Evolutionary conservation across 2,888 invertebrate species (phyloP), one percentile per base, ranked within the genome.

Genomic region (Oscheius onirici): DNA sequence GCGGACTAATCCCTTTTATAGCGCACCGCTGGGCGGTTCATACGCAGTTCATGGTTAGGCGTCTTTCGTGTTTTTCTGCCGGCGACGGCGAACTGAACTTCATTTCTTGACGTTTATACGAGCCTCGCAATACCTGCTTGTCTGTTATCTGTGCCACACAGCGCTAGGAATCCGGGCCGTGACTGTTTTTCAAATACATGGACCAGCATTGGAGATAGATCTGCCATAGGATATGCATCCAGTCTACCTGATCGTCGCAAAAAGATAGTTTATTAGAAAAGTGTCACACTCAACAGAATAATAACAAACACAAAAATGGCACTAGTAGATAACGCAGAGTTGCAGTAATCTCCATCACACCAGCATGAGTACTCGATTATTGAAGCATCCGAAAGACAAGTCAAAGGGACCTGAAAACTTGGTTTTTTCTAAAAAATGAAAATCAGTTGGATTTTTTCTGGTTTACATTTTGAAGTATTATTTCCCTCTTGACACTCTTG

Each of bases 341-440:
- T 81, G 52, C 81, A 81, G 11, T 76, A 69, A 26, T 81, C 78
- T 6, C 76, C 75, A 51, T 77, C 74, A 61, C 81, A 81, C 81
- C 81, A 81, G 54, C 81, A 81, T 13, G 78, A 73, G 57, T 74
- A 71, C 44, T 81, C 81, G 28, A 76, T 73, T 0, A 81, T 28
- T 0, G 72, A 70, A 2, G 81, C 73, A 49, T 81, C 81, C 0
- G 81, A 70, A 0, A 81, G 74, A 44, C 81, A 81, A 2, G 72
- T 55, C 43, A 81, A 55, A 11, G 76, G 71, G 11, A 68, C 75
- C 81, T 81, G 70, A 72, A 80, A 69, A n/a, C 6, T 3, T 61
- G 13, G 43, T 46, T 24, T 26, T 17, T 46, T 43, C 15, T 55
- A 24, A 22, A n/a, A n/a, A n/a, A n/a, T n/a, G n/a, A n/a, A 51